phyloP scores from a whole-genome alignment of 2,888 invertebrate genomes.

The Dione vanillae region DNA sequence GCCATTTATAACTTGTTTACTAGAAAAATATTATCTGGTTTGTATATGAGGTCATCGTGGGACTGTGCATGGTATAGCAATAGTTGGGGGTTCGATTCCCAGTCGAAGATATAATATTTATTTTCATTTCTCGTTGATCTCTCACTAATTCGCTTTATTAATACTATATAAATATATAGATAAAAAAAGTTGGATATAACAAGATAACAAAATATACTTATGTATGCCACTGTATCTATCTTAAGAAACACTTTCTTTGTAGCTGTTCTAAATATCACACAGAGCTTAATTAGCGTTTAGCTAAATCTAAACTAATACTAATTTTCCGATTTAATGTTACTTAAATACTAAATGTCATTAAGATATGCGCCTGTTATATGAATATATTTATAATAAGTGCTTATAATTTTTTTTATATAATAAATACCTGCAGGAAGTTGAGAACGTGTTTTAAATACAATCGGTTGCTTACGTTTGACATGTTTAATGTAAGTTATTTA shows the following conservation, averaged over 20 bases:
- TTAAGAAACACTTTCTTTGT: too few relatives aligned
- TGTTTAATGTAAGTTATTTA: conserved; percentile 21
- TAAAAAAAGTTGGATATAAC: too few relatives aligned
- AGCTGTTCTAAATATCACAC: too few relatives aligned
- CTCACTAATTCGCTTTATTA: too few relatives aligned
- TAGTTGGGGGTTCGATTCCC: too few relatives aligned
- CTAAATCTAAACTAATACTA: not conserved
- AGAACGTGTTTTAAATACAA: conserved; percentile 29
- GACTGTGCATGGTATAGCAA: too few relatives aligned
- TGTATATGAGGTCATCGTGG: too few relatives aligned
- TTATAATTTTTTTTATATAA: conserved; percentile 20
- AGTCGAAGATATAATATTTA: too few relatives aligned
- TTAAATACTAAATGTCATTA: not conserved
- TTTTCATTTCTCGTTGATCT: too few relatives aligned
- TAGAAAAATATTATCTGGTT: not conserved
- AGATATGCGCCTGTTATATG: not conserved
- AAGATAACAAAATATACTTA: too few relatives aligned
- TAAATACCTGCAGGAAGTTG: conserved; percentile 19
- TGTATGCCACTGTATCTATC: too few relatives aligned
- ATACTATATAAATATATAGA: too few relatives aligned
- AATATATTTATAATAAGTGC: not conserved
- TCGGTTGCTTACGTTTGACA: conserved; percentile 15
- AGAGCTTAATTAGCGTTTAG: not conserved
- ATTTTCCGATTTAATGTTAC: not conserved
- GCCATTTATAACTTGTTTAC: not conserved